Evolutionary conservation across 2,113 vertebrate species (phyloP).

Genomic region (Parotia lawesii): DNA sequence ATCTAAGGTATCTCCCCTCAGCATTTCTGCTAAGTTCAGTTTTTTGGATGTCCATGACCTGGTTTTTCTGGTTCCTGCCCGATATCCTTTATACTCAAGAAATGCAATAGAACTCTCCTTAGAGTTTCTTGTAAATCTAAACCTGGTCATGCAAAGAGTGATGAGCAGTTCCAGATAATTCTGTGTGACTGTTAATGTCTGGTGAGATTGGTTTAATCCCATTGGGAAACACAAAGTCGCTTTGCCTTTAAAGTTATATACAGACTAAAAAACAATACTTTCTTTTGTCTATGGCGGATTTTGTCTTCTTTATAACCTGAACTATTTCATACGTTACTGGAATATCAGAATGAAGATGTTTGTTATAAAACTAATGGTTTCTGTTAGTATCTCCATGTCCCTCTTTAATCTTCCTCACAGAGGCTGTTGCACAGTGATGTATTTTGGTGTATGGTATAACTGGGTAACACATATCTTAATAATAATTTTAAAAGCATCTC

Average conservation of each 20-base stretch:
- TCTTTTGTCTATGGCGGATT: not conserved
- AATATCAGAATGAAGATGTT: not conserved
- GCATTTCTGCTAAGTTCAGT: conserved; percentile 82
- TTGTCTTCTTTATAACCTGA: not conserved
- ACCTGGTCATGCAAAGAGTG: not conserved
- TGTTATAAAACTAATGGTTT: not conserved
- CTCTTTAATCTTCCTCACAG: not conserved
- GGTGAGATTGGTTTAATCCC: not conserved
- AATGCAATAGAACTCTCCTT: not conserved
- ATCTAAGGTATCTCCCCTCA: conserved; percentile 77
- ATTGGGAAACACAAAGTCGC: no score
- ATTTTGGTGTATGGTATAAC: not conserved
- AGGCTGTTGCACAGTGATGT: not conserved
- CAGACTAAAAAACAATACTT: not conserved
- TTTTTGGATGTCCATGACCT: conserved; percentile 92
- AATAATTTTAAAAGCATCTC: not conserved
- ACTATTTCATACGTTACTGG: not conserved
- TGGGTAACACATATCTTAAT: not conserved
- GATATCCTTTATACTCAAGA: conserved; percentile 86
- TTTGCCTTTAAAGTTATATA: not conserved
- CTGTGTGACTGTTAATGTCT: not conserved
- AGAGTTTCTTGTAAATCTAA: not conserved
- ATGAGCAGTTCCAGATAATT: not conserved
- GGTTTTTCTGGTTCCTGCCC: conserved; percentile 86
- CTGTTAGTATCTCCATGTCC: not conserved